Conservation (phyloP, 2,113 vertebrate genomes). For the Tyrannus savana region DNA sequence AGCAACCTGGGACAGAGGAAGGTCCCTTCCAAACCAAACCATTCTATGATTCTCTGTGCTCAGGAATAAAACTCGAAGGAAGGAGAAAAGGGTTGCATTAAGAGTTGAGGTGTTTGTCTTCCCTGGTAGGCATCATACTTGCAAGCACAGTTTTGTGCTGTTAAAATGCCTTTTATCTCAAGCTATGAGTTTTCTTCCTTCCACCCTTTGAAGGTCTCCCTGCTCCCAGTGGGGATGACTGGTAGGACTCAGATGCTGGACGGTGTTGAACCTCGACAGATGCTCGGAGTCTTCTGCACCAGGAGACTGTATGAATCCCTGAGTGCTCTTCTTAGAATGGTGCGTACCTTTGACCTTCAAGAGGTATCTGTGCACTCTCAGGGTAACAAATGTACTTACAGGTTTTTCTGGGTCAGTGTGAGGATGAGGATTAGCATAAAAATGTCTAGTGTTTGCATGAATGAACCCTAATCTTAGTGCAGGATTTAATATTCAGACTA, state of each 20-base stretch:
- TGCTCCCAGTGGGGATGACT: not conserved
- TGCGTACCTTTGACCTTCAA: not conserved
- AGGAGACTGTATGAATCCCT: not conserved
- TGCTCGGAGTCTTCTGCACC: not conserved
- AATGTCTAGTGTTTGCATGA: not conserved
- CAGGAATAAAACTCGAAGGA: not conserved
- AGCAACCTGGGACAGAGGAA: not conserved
- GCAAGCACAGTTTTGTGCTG: not conserved
- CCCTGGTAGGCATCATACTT: not conserved
- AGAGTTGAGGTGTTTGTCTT: not conserved
- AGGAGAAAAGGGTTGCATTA: not conserved
- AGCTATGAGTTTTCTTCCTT: not conserved
- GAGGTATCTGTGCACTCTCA: not conserved
- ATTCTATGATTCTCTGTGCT: not conserved
- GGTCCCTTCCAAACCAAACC: not conserved
- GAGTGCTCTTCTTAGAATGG: not conserved
- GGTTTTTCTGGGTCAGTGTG: not conserved
- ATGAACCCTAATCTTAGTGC: not conserved
- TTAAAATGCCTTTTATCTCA: not conserved
- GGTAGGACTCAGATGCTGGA: not conserved
- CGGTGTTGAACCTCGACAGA: not conserved
- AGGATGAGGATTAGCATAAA: not conserved
- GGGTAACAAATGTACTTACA: not conserved
- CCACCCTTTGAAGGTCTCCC: too few species aligned
- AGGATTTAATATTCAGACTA: not conserved